Base-by-base conservation (phyloP, 2,113 vertebrate genomes). In the Heterotilapia buettikoferi region DNA sequence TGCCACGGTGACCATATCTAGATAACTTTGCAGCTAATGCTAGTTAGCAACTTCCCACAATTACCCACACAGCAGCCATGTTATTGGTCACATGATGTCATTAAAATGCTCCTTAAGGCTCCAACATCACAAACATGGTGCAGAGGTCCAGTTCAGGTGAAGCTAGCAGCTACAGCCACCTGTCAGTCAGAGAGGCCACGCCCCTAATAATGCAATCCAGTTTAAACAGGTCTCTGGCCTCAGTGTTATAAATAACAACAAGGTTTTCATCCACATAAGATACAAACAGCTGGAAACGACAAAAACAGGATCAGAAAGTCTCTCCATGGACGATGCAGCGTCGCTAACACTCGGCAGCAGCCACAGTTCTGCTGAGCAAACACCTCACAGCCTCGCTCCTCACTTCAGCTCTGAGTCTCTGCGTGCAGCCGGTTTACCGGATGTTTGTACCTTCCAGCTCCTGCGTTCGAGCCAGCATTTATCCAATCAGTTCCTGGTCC, bases 281-380 rank as follows among this genome's bases (percentile, higher is more conserved):
- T 73, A 26, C 21, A 73, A 73, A 73, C 68, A 73, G 40, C 3
- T 73, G 38, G 68, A 45, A 45, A 45, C 9, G 1, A 47, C 13
- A 76, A 18, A 73, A 47, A 18, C 4, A 1, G 13, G 56, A 59
- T 59, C 12, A 45, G 40, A 73, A 45, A 43, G 13, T 71, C 1
- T 43, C n/a, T 71, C 11, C 66, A 1, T 21, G 7, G 12, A 43
- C 2, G 38, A 43, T 0, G 38, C 36, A 71, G 38, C n/a, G 4
- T 16, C 36, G 2, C 19, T 40, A 71, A 43, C 63, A 68, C 18
- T n/a, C 19, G 11, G 10, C 59, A 36, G 31, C 33, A 21, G 36
- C 66, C 66, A 1, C 63, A 63, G 36, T 9, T 16, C 12, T 43
- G 19, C 66, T 71, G n/a, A 38, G 36, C 33, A 7, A 21, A 68